A percentile compares a stretch with the other conserved stretches of the same genome.
Evolutionary conservation across 1,140 invertebrate species (phyloP).

Genomic region (Zaprionus capensis): DNA sequence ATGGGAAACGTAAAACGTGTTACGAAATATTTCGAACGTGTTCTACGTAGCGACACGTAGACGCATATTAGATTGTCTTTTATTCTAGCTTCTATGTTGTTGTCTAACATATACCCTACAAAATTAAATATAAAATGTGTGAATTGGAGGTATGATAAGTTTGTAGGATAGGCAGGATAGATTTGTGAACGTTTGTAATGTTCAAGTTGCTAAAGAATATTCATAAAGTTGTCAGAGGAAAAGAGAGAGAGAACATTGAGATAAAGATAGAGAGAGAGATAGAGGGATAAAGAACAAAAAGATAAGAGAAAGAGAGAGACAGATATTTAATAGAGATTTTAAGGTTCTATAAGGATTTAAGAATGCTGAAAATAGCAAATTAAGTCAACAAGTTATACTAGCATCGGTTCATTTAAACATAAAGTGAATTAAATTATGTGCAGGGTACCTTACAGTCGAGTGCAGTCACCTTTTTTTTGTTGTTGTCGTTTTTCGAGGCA

Average conservation of each 20-base stretch:
- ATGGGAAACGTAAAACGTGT: not conserved
- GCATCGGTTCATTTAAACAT: not conserved
- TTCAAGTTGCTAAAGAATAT: too few species aligned
- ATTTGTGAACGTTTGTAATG: too few species aligned
- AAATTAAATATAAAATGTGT: not conserved
- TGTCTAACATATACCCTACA: not conserved
- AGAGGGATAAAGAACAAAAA: not conserved
- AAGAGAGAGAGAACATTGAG: too few species aligned
- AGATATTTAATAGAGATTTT: too few species aligned
- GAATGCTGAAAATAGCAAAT: too few species aligned
- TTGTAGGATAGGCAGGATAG: not conserved
- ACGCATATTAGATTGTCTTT: not conserved
- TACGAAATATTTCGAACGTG: not conserved
- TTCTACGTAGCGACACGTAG: not conserved
- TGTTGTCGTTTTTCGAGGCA: conserved; percentile 17
- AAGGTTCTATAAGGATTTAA: too few species aligned
- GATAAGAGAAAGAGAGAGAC: not conserved
- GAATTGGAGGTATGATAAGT: not conserved
- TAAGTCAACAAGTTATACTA: too few species aligned
- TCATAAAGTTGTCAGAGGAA: too few species aligned
- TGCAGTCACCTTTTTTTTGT: not conserved
- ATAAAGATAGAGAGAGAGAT: not conserved
- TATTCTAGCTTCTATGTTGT: not conserved
- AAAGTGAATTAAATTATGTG: not conserved
- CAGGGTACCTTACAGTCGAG: not conserved